phyloP scores from a whole-genome alignment of 2,113 vertebrate species.

The Phrynosoma blainvillii region DNA sequence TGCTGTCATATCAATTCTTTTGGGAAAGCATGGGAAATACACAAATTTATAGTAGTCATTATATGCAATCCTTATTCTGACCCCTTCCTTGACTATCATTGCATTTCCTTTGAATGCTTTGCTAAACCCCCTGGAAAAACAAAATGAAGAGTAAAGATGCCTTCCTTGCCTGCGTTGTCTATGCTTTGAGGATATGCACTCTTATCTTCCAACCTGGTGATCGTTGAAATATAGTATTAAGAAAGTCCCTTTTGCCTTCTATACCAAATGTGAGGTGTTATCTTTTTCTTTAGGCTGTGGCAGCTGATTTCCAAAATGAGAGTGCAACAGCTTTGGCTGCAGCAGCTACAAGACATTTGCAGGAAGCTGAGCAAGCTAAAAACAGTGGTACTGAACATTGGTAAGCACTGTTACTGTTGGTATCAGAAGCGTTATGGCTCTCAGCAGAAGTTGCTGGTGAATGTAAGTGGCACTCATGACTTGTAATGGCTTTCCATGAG shows the following conservation, averaged over 20 bases:
- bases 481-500: not conserved
- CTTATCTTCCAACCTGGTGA: not conserved
- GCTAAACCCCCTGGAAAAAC: not conserved
- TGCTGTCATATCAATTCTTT: not conserved
- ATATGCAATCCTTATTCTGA: not conserved
- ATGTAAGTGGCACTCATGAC: not conserved
- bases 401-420: constrained; percentile 70
- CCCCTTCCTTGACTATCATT: not conserved
- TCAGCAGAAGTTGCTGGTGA: not conserved
- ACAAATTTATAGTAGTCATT: not conserved
- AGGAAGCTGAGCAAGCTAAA: constrained; percentile 94
- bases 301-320: constrained; percentile 97
- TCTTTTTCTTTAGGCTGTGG: constrained; percentile 84
- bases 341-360: constrained; percentile 92
- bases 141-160: not conserved
- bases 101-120: not conserved
- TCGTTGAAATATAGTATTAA: not conserved
- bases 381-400: constrained; percentile 88
- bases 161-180: not conserved
- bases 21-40: not conserved
- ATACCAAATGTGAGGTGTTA: not conserved
- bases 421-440: not conserved
- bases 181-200: not conserved
- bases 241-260: not conserved
- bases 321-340: constrained; percentile 94